These are phyloP conservation scores for Drosophila nasuta DNA, from an alignment of 1,140 invertebrate genomes.

Conservation along the genomic window DNA sequence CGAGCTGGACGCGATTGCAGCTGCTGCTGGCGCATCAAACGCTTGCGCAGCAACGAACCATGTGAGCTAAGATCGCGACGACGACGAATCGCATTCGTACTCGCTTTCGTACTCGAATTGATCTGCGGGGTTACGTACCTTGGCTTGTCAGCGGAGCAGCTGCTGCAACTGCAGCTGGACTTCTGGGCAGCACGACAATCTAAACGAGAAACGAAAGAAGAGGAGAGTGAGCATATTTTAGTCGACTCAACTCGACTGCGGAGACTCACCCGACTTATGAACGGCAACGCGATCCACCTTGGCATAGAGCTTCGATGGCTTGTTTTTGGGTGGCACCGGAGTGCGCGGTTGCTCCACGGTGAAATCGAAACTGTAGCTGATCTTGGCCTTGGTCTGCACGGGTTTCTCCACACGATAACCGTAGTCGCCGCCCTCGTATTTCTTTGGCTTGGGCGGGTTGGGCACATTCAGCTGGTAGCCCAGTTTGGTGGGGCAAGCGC, in stretches of 20 bases:
- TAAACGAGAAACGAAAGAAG: constrained; percentile 11
- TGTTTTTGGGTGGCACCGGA: constrained; percentile 49
- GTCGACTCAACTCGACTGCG: not conserved
- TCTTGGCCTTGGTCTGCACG: constrained; percentile 71
- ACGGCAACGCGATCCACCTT: constrained; percentile 71
- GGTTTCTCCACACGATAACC: constrained; percentile 77
- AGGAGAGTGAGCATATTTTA: not conserved
- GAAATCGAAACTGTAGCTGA: constrained; percentile 78
- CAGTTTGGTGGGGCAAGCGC: constrained; percentile 68
- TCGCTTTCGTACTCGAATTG: constrained; percentile 33
- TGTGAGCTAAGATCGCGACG: constrained; percentile 63
- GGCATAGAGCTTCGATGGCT: constrained; percentile 68
- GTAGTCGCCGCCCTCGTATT: constrained; percentile 54
- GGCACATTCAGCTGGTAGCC: constrained; percentile 76
- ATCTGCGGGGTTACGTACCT: constrained; percentile 67
- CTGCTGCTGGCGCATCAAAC: constrained; percentile 67
- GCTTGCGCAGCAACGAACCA: constrained; percentile 53
- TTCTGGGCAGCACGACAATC: constrained; percentile 61
- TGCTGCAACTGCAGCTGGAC: constrained; percentile 64
- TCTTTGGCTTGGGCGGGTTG: constrained; percentile 53
- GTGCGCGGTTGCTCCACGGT: constrained; percentile 73
- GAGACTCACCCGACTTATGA: constrained; percentile 65
- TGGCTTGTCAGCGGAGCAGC: constrained; percentile 58
- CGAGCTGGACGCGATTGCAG: constrained; percentile 67
- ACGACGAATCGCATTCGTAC: constrained; percentile 65